Percentiles rank a stretch among this genome's conserved stretches.
phyloP scores from a whole-genome alignment of 2,888 invertebrate genomes.

The Dorcus parallelipipedus region DNA sequence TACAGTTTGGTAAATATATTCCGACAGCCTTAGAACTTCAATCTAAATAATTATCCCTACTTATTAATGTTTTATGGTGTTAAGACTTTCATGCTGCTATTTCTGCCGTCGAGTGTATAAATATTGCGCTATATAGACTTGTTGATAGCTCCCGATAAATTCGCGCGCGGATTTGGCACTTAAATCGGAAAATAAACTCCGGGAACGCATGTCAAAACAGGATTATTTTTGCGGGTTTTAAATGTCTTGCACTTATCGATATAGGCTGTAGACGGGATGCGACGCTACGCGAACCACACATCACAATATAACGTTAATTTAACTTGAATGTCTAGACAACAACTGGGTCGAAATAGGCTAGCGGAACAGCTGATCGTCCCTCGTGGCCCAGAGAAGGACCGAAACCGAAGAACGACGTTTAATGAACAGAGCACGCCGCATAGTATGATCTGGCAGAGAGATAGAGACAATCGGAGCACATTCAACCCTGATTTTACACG shows the following conservation, averaged over 20 bases:
- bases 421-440: conserved; percentile 24
- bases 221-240: too few species aligned
- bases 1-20: conserved; percentile 15
- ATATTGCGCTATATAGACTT: too few species aligned
- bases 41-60: background rate
- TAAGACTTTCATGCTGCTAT: too few species aligned
- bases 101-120: too few species aligned
- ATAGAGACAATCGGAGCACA: conserved; percentile 41
- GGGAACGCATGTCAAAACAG: too few species aligned
- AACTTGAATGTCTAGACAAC: conserved; percentile 38
- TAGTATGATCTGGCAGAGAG: conserved; percentile 32
- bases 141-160: too few species aligned
- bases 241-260: too few species aligned
- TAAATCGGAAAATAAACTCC: too few species aligned
- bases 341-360: conserved; percentile 41
- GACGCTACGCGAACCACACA: too few species aligned
- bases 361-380: conserved; percentile 48
- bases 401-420: conserved; percentile 22
- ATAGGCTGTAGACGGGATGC: too few species aligned
- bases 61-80: too few species aligned
- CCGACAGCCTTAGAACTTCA: background rate
- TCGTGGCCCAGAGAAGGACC: conserved; percentile 38
- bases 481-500: conserved; percentile 57
- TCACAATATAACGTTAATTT: conserved; percentile 23
- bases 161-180: too few species aligned